These are phyloP conservation scores for Dendrocincla fuliginosa DNA, from an alignment of 2,797 vertebrate genomes.

Conservation along the genomic window DNA sequence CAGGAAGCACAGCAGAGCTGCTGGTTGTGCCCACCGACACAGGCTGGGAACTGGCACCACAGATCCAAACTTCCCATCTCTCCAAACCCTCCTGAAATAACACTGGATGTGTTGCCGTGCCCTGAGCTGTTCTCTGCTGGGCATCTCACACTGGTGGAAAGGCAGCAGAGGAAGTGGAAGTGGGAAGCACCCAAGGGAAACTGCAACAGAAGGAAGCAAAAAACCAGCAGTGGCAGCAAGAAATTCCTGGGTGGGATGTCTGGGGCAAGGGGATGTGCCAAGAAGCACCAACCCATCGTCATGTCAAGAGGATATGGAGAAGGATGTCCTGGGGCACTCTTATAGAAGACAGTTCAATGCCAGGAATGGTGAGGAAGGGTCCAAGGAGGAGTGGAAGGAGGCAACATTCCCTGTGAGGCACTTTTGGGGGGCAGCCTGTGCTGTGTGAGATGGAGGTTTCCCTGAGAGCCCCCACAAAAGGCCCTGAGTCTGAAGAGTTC, in stretches of 20 bases:
- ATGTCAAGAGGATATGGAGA: not conserved
- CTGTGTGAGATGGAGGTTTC: accelerated
- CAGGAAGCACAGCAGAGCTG: not conserved
- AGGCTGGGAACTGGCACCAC: not conserved
- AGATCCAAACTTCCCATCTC: not conserved
- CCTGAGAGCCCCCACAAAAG: accelerated
- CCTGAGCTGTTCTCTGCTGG: not conserved
- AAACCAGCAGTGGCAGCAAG: not conserved
- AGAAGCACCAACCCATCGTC: accelerated
- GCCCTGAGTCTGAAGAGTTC: not conserved
- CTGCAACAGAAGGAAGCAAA: not conserved
- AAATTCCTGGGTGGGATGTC: not conserved
- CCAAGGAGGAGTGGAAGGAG: not conserved
- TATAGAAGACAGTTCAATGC: not conserved
- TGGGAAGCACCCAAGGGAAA: not conserved
- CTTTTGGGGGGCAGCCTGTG: not conserved
- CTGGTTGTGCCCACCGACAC: not conserved
- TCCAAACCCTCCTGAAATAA: not conserved
- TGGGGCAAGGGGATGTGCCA: not conserved
- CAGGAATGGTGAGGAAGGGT: not conserved
- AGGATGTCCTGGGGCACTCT: accelerated
- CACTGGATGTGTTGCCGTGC: not conserved
- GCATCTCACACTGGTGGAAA: not conserved
- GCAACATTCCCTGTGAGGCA: not conserved
- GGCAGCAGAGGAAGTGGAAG: not conserved